Percentiles rank a stretch among this genome's conserved stretches.
These are phyloP conservation scores for Apotomis betuletana DNA, from an alignment of 2,888 invertebrate species.

Conservation along the genomic window DNA sequence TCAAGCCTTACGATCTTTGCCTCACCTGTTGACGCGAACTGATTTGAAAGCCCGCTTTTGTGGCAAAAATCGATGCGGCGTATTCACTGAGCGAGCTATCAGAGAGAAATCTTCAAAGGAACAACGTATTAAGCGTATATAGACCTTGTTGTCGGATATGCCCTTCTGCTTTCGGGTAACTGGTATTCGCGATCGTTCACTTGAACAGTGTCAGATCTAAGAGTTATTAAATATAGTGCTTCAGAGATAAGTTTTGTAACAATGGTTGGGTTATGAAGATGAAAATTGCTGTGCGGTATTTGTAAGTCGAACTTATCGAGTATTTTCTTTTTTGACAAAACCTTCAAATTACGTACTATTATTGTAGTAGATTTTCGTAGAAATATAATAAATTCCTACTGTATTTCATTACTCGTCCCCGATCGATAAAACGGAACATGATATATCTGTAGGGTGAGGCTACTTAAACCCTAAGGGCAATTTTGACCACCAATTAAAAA, in stretches of 20 bases:
- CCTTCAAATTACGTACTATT: no score
- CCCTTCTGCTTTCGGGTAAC: not conserved
- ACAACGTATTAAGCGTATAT: not conserved
- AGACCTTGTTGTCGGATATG: not conserved
- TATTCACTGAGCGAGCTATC: conserved; percentile 7
- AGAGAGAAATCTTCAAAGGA: not conserved
- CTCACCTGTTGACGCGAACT: conserved; percentile 30
- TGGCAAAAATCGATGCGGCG: conserved; percentile 34
- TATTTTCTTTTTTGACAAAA: no score
- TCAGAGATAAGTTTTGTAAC: conserved; percentile 20
- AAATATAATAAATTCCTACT: no score
- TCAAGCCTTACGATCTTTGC: not conserved
- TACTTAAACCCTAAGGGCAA: no score
- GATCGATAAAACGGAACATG: no score
- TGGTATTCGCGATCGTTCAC: conserved; percentile 7
- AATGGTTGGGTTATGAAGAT: conserved; percentile 8
- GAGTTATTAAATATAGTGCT: conserved; percentile 15
- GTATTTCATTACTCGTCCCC: no score
- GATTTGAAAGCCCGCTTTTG: conserved; percentile 37
- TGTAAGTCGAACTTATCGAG: not conserved
- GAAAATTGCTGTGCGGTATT: not conserved
- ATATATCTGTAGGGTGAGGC: no score
- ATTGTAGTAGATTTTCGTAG: no score
- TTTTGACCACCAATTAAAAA: no score
- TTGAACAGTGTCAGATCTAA: conserved; percentile 6